These are phyloP conservation scores for Timema podura DNA, from an alignment of 2,888 invertebrate genomes.

Conservation along the genomic window DNA sequence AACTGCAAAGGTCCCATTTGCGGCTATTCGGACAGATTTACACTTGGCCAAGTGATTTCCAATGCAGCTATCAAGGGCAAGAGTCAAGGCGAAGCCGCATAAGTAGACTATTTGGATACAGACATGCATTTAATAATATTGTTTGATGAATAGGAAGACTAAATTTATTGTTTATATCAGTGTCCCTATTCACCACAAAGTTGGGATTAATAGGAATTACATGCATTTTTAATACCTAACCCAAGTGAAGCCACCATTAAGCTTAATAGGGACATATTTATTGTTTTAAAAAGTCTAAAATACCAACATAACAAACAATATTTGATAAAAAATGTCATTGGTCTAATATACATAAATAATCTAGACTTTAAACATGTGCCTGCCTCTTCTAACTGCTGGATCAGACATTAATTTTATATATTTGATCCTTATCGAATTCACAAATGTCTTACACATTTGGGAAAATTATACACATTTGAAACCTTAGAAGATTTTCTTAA, in stretches of 20 bases:
- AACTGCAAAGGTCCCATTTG: too few species aligned
- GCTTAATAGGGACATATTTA: neutral
- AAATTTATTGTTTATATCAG: neutral
- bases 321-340: too few species aligned
- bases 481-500: neutral
- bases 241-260: too few species aligned
- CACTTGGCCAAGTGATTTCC: too few species aligned
- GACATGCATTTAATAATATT: too few species aligned
- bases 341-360: too few species aligned
- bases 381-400: neutral
- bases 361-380: neutral
- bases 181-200: conserved; percentile 1
- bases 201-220: neutral
- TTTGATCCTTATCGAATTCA: neutral
- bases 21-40: too few species aligned
- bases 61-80: too few species aligned
- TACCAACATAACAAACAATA: too few species aligned
- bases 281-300: neutral
- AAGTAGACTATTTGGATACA: too few species aligned
- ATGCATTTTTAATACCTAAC: neutral
- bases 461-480: neutral
- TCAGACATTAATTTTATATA: neutral
- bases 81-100: too few species aligned
- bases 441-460: neutral
- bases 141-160: neutral